phyloP scores from a whole-genome alignment of 64 coral and sea anemone species.

The Montipora capricornis region DNA sequence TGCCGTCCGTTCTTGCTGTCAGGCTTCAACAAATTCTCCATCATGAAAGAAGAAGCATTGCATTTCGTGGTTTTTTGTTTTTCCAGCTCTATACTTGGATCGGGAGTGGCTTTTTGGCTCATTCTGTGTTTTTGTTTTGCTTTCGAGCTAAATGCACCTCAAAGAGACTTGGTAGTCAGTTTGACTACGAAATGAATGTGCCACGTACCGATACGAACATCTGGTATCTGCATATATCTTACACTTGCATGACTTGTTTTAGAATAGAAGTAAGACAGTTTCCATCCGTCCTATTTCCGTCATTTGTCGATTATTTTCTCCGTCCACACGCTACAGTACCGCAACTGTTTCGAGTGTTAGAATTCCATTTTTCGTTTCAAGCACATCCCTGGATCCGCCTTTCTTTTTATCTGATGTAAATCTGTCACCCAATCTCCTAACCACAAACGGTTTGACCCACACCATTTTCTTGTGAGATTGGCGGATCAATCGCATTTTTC shows the following conservation, averaged over 20 bases:
- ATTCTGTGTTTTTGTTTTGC: neutral
- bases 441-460: slow-evolving; percentile 1
- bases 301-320: neutral
- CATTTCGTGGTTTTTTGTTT: neutral
- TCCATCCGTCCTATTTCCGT: slow-evolving; percentile 34
- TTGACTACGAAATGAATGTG: neutral
- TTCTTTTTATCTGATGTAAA: slow-evolving; percentile 44
- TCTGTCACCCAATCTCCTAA: slow-evolving; percentile 3
- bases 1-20: neutral
- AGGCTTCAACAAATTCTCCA: slow-evolving; percentile 47
- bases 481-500: neutral
- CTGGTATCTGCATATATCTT: slow-evolving; percentile 45
- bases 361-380: neutral
- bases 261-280: neutral
- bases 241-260: neutral
- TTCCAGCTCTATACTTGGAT: neutral
- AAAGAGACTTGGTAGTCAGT: slow-evolving; percentile 13
- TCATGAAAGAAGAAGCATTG: slow-evolving; percentile 45
- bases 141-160: neutral
- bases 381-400: slow-evolving; percentile 5
- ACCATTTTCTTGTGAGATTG: neutral
- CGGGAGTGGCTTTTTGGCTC: neutral
- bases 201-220: slow-evolving; percentile 21
- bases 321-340: neutral
- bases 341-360: neutral